These are phyloP conservation scores for Callinectes sapidus DNA, from an alignment of 2,888 invertebrate species.

Conservation along the genomic window DNA sequence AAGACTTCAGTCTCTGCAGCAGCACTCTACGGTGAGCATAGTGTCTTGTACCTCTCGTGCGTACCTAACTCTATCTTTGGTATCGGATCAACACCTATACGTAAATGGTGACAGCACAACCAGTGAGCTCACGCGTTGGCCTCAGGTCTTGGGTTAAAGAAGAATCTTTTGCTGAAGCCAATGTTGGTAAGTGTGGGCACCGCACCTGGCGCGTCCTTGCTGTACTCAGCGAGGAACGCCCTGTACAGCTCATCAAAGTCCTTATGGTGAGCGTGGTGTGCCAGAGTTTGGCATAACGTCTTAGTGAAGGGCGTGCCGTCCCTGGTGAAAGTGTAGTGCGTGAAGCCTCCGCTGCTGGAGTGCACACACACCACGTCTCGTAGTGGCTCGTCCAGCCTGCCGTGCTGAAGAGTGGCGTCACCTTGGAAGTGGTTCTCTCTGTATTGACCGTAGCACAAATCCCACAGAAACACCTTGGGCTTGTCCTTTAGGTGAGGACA, in stretches of 20 bases:
- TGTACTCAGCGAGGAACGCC: conserved; percentile 41
- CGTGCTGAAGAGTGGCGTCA: neutral
- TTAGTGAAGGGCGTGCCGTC: conserved; percentile 36
- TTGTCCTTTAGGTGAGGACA: conserved; percentile 45
- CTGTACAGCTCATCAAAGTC: conserved; percentile 24
- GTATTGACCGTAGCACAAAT: conserved; percentile 1
- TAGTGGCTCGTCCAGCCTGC: conserved; percentile 40
- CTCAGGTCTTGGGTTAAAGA: conserved; percentile 33
- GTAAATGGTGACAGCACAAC: neutral
- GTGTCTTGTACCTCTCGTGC: neutral
- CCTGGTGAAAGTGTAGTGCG: conserved; percentile 15
- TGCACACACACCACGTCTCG: conserved; percentile 33
- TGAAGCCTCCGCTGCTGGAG: conserved; percentile 43
- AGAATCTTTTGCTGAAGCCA: conserved; percentile 49
- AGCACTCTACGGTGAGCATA: neutral
- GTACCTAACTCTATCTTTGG: neutral
- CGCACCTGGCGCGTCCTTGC: neutral
- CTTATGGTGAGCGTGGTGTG: conserved; percentile 16
- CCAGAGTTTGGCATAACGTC: conserved; percentile 49
- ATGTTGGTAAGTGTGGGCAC: conserved; percentile 41
- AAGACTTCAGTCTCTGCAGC: neutral
- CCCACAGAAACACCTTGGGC: conserved; percentile 47
- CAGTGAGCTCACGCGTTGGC: neutral
- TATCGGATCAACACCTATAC: neutral
- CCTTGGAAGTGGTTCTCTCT: neutral